Conservation (phyloP, 2,888 invertebrate genomes). For the Dendrolimus houi region DNA sequence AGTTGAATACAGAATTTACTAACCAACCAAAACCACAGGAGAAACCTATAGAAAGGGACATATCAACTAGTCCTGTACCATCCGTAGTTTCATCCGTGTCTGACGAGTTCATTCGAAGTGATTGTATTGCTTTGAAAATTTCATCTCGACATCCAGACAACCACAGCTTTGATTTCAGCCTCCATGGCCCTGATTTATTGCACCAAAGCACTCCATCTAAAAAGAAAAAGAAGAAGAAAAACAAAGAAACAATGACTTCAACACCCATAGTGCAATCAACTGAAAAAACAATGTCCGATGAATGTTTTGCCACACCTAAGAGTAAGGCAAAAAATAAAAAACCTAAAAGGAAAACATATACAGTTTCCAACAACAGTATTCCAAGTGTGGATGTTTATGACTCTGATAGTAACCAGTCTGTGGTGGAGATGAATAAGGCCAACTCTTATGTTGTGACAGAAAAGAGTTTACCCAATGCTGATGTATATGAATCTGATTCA, state of each 20-base stretch:
- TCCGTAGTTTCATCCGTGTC: constrained; percentile 68
- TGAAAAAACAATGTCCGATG: constrained; percentile 27
- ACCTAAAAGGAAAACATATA: constrained; percentile 50
- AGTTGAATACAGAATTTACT: constrained; percentile 21
- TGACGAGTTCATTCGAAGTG: constrained; percentile 67
- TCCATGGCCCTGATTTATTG: constrained; percentile 62
- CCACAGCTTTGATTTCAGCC: constrained; percentile 65
- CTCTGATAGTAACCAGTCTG: constrained; percentile 73
- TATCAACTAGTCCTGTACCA: constrained; percentile 61
- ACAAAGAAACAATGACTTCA: constrained; percentile 44
- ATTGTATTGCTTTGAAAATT: constrained; percentile 67
- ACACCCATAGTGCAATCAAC: constrained; percentile 29
- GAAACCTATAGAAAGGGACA: constrained; percentile 33
- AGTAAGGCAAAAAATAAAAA: constrained; percentile 63
- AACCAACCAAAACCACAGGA: constrained; percentile 18
- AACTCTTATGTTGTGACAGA: constrained; percentile 47
- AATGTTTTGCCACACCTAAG: constrained; percentile 66
- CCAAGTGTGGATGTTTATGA: constrained; percentile 73
- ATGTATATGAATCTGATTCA: constrained; percentile 77
- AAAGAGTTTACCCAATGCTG: constrained; percentile 56
- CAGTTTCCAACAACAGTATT: constrained; percentile 48
- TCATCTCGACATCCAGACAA: constrained; percentile 51
- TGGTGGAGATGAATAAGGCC: constrained; percentile 33
- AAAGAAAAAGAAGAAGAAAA: constrained; percentile 60
- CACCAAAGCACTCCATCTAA: constrained; percentile 47